These are phyloP conservation scores for Cheirogaleus medius DNA, from an alignment of 2,113 vertebrate species.

Conservation along the genomic window DNA sequence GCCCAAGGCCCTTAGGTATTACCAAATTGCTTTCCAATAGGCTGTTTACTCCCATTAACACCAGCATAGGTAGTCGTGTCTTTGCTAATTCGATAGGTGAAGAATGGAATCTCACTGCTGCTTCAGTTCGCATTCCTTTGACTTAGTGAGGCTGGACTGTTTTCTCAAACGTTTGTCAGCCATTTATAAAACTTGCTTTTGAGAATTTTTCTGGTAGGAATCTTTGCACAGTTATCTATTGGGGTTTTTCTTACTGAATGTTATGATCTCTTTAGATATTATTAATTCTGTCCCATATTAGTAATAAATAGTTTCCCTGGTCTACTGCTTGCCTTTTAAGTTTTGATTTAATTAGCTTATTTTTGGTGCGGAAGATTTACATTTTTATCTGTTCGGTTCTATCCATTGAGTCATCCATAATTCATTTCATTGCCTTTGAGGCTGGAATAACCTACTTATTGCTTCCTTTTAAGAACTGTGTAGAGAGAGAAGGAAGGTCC, in stretches of 20 bases:
- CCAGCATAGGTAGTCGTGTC: too few species aligned
- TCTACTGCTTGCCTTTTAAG: slow-evolving; percentile 29
- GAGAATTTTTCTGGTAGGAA: background rate
- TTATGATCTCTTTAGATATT: slow-evolving; percentile 22
- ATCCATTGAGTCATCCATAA: slow-evolving; percentile 48
- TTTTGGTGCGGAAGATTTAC: slow-evolving; percentile 37
- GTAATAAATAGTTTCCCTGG: slow-evolving; percentile 26
- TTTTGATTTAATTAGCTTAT: slow-evolving; percentile 62
- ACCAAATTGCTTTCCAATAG: background rate
- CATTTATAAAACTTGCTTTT: background rate
- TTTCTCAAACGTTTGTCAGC: background rate
- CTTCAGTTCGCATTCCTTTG: background rate
- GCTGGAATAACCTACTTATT: slow-evolving; percentile 61
- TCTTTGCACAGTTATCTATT: background rate
- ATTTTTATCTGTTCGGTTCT: slow-evolving; percentile 52
- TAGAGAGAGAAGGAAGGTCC: background rate
- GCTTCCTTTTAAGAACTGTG: slow-evolving; percentile 35
- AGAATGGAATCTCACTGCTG: background rate
- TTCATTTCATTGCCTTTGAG: slow-evolving; percentile 64
- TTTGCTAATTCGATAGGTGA: background rate
- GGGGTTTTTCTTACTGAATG: background rate
- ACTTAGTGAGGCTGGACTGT: background rate
- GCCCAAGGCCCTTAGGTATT: background rate
- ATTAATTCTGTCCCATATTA: slow-evolving; percentile 12
- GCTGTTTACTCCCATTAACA: background rate